Percentiles rank a stretch among this genome's conserved stretches.
Evolutionary conservation across 2,113 vertebrate genomes (phyloP).

Genomic region (Zosterops japonicus): DNA sequence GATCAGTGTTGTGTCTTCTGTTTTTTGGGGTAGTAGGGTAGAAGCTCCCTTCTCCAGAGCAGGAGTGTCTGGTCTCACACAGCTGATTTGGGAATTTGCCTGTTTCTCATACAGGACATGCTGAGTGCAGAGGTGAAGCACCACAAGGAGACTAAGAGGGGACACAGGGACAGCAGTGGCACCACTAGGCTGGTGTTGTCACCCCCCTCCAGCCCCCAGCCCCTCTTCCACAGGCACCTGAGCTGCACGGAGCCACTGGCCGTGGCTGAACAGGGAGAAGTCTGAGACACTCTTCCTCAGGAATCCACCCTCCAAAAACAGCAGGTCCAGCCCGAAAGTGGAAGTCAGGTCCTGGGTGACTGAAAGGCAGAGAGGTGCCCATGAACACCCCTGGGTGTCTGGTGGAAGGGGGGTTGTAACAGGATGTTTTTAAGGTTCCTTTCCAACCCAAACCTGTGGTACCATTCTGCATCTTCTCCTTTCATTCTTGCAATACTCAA

Average conservation of each 20-base stretch:
- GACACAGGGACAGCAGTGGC: not conserved
- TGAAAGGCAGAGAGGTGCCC: not conserved
- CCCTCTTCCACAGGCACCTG: not conserved
- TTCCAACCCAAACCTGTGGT: not conserved
- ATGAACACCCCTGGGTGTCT: not conserved
- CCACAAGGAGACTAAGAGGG: not conserved
- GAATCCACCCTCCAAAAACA: slow-evolving; percentile 66
- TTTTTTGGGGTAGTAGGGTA: not conserved
- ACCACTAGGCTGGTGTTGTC: not conserved
- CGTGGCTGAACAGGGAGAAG: slow-evolving; percentile 10
- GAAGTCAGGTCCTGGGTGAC: slow-evolving; percentile 58
- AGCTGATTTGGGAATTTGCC: not conserved
- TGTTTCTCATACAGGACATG: fast-evolving
- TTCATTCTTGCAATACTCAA: not conserved
- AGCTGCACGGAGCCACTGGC: slow-evolving; percentile 3
- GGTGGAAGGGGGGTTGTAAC: not conserved
- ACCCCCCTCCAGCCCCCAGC: not conserved
- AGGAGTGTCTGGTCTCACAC: not conserved
- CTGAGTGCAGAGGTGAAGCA: not conserved
- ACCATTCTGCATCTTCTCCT: not conserved
- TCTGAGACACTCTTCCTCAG: slow-evolving; percentile 48
- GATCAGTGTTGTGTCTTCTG: not conserved
- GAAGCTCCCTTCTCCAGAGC: not conserved
- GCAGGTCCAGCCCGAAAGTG: slow-evolving; percentile 60
- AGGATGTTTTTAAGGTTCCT: not conserved